phyloP scores from a whole-genome alignment of 2,797 vertebrate species.

The Psittacula derbiana region DNA sequence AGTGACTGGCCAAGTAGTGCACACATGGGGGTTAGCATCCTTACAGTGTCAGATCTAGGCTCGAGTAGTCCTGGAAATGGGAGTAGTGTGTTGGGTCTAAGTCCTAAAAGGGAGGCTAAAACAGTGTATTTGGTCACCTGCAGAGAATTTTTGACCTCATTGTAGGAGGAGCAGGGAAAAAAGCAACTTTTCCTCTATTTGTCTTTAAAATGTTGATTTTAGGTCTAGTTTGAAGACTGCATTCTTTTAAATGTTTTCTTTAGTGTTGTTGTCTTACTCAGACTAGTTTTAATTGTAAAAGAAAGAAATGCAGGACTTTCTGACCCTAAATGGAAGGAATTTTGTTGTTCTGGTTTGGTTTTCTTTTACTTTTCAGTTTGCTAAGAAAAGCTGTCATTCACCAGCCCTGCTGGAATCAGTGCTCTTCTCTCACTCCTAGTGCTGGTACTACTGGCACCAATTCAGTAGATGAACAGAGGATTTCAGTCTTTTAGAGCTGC shows the following conservation, averaged over 20 bases:
- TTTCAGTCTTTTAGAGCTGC: conserved; percentile 24
- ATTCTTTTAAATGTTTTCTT: not conserved
- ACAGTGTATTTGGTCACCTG: not conserved
- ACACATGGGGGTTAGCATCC: not conserved
- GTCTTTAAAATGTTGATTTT: not conserved
- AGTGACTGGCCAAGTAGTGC: not conserved
- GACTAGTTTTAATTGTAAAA: not conserved
- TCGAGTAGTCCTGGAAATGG: not conserved
- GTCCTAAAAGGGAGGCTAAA: not conserved
- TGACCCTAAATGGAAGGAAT: not conserved
- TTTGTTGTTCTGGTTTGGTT: not conserved
- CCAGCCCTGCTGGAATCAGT: not conserved
- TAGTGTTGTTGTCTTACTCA: not conserved
- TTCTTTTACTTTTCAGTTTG: not conserved
- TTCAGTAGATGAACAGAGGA: conserved; percentile 20
- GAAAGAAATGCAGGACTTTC: not conserved
- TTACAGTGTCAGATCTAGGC: not conserved
- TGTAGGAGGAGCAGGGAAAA: not conserved
- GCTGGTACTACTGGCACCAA: not conserved
- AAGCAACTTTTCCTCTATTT: fast-evolving
- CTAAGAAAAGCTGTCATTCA: conserved; percentile 8
- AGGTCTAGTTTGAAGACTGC: not conserved
- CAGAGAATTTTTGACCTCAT: not conserved
- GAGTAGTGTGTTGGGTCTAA: not conserved
- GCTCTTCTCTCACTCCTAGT: not conserved